phyloP scores from a whole-genome alignment of 1,140 invertebrate species.

The Octopus bimaculoides region DNA sequence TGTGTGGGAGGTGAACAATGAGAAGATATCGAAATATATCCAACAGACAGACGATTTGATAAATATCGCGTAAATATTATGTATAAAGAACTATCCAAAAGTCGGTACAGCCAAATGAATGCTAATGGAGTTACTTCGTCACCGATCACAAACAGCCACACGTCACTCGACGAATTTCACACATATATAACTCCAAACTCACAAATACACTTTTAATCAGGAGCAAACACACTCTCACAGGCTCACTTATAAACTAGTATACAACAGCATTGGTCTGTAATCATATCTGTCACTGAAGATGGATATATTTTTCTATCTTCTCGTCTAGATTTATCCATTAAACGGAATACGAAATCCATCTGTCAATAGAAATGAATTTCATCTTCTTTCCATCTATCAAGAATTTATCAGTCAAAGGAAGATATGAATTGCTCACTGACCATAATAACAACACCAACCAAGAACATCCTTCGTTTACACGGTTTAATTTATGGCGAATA shows the following conservation, averaged over 20 bases:
- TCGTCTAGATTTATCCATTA: constrained; percentile 7
- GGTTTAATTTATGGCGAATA: too few relatives aligned
- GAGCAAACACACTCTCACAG: too few relatives aligned
- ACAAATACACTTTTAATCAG: too few relatives aligned
- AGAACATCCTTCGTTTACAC: neutral
- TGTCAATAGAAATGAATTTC: constrained; percentile 5
- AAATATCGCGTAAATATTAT: constrained; percentile 10
- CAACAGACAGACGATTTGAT: neutral
- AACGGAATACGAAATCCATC: constrained; percentile 7
- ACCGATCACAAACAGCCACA: neutral
- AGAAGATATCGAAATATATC: too few relatives aligned
- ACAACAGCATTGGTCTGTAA: neutral
- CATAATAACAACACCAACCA: neutral
- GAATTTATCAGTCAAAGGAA: neutral
- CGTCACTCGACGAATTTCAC: neutral
- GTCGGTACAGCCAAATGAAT: neutral
- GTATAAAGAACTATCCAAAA: neutral
- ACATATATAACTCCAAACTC: too few relatives aligned
- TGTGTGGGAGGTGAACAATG: too few relatives aligned
- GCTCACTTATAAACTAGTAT: too few relatives aligned
- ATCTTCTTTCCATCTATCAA: constrained; percentile 6
- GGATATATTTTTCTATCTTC: constrained; percentile 2
- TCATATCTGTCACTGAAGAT: neutral
- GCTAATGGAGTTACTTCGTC: constrained; percentile 2
- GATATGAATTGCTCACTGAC: neutral